Base-by-base conservation (phyloP, 2,113 vertebrate species). In the Paramisgurnus dabryanus region DNA sequence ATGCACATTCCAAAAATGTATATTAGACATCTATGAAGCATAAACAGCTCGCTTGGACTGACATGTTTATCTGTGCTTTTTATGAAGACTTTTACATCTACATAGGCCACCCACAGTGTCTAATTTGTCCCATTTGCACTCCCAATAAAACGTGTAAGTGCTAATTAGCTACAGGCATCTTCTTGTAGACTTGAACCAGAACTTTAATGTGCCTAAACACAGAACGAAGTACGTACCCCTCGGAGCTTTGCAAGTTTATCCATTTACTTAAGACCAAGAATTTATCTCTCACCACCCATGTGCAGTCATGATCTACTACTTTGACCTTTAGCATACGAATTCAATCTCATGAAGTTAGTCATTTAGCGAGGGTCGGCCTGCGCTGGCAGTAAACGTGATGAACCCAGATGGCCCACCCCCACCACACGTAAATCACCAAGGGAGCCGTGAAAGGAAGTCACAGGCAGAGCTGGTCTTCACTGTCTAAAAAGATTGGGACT, bases 301-400 rank as follows among this genome's bases (percentile, higher is more conserved):
- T 76, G 40, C 57, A 78, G 70, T 80, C n/a, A 75, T 78, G 73
- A 82, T 84, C 61, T 80, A 84, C 80, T 57, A 55, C 66, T 78
- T 10, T 78, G 83, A 82, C 85, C 83, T 86, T 84, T 86, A 80
- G 39, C 74, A 77, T 75, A 75, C n/a, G 8, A 78, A 76, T 79
- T 73, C 66, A 83, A 82, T 86, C 76, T 76, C 40, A 34, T 75
- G 41, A 77, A 63, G 53, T 65, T 71, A 80, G 58, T 82, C 77
- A 79, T 47, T 73, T 75, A 79, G 43, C 39, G 18, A 13, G 50
- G 64, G 53, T n/a, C 61, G 41, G 41, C 40, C 17, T 41, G n/a
- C 69, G 39, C 65, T 13, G 60, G 75, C 69, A 73, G 75, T 69
- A 74, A 81, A 75, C 43, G 69, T 55, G 75, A 22, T 60, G 68